Base-by-base conservation (phyloP, 2,797 vertebrate species). In the Aldrovandia affinis region DNA sequence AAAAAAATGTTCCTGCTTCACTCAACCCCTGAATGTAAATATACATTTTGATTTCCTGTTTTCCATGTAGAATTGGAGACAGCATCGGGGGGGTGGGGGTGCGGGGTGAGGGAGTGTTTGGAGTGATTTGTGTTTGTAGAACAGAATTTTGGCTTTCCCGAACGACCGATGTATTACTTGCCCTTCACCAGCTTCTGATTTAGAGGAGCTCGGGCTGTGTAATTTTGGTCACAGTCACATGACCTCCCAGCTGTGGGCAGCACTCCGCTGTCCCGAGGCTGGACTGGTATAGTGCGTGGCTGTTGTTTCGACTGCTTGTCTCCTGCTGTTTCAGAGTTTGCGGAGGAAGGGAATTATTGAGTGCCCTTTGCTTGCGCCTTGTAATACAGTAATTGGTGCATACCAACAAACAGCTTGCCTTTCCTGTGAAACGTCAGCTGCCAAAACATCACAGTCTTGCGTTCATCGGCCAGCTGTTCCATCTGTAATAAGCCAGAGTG, bases 341-440 rank as follows among this genome's bases (percentile, higher is more conserved):
- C 78, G 39, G 78, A 1, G 50, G 39, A 33, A 9, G 39, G 73
- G 42, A 73, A 73, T 42, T 42, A n/a, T 47, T 25, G 22, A 20
- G 9, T 44, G 39, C 7, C 20, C 39, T 44, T 44, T 77, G 73
- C 73, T 20, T n/a, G 3, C 36, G 5, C 4, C 36, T 42, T 75
- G 36, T 75, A 12, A 50, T 42, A 42, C 80, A 33, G 75, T 39
- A 42, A 63, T 50, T 84, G 30, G 59, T 79, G 75, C 55, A 9
- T 77, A 47, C 33, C 83, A 82, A 79, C 73, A 52, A 70, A 84
- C 77, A 80, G 59, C 78, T 81, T 70, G 50, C 75, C n/a, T 82
- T 73, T n/a, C 61, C 47, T 22, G 65, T 18, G 28, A 44, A 54
- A 39, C 39, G 18, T 57, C 50, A n/a, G n/a, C 75, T 59, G 81